Conservation (phyloP, 2,797 vertebrate species). For the Coregonus sp. region DNA sequence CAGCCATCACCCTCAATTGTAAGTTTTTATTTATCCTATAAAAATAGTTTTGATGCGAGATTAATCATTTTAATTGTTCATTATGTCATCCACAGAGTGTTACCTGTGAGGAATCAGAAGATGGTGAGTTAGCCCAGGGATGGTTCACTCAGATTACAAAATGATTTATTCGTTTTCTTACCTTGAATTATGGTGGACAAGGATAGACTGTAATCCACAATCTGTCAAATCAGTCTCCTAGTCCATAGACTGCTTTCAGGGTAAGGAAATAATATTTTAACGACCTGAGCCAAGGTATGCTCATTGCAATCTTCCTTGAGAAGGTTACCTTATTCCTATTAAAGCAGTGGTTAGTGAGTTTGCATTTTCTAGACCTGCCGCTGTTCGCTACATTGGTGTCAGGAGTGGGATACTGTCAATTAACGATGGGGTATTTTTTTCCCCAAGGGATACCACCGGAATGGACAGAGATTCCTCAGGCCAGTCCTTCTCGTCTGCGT, state of each 20-base stretch:
- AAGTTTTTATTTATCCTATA: not conserved
- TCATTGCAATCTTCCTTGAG: no score
- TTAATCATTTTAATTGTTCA: not conserved
- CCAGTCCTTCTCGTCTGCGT: constrained; percentile 61
- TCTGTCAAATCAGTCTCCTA: no score
- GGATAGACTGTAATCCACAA: no score
- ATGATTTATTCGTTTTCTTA: no score
- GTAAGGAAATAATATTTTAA: no score
- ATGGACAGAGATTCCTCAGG: rapidly evolving
- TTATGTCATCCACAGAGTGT: not conserved
- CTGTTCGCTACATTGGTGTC: not conserved
- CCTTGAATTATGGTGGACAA: no score
- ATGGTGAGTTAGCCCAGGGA: not conserved
- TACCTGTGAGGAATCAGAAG: not conserved
- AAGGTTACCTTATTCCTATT: no score
- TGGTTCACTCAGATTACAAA: not conserved
- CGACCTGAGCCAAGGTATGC: no score
- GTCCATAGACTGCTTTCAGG: no score
- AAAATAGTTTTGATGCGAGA: not conserved
- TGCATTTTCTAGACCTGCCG: not conserved
- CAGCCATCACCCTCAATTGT: not conserved
- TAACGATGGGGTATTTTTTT: constrained; percentile 38
- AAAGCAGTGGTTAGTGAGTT: no score
- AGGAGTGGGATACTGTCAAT: constrained; percentile 2
- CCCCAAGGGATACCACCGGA: constrained; percentile 15